Evolutionary conservation across 2,797 vertebrate genomes (phyloP), one percentile per base, ranked within the genome.

Genomic region (Takifugu rubripes): DNA sequence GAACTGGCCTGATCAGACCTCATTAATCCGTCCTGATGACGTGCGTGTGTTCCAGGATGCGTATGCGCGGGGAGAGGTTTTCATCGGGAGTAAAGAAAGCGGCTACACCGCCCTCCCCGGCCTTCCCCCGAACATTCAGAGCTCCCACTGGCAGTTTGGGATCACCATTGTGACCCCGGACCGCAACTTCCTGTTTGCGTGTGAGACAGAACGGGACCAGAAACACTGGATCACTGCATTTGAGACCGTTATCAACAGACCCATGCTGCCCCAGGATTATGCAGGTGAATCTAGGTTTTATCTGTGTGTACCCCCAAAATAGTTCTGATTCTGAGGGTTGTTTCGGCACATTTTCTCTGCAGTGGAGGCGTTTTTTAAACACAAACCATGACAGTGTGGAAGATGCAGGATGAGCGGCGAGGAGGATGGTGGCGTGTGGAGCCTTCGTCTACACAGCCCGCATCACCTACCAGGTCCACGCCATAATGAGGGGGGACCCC

Each of bases 331-430:
- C 24, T 53, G 17, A 72, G 3, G 16, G 25, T 12, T 5, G 57
- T 58, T 61, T 71, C 3, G 40, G 26, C 44, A 49, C n/a, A 26
- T 54, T 76, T 55, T 70, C 17, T 70, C 81, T 89, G 25, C 88
- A 99, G 97, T 98, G 84, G 94, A 97, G 84, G 96, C 96, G 49
- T 93, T 94, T 86, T 98, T 98, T 87, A 98, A 98, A 80, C 96
- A 95, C 90, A 98, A 98, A 85, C 96, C 95, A 15, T 98, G 92
- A 68, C 6, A 3, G 21, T 3, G 21, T 6, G 6, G 46, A 46
- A 46, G n/a, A 46, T 7, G 16, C 6, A 43, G 46, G 44, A 59
- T 2, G 50, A 68, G 9, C 40, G 60, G 31, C 14, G 33, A 26
- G 3, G 27, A 49, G 44, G 17, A 16, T 7, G 27, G 33, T 12